phyloP scores from a whole-genome alignment of 2,888 invertebrate genomes.

The Choristoneura rosaceana region DNA sequence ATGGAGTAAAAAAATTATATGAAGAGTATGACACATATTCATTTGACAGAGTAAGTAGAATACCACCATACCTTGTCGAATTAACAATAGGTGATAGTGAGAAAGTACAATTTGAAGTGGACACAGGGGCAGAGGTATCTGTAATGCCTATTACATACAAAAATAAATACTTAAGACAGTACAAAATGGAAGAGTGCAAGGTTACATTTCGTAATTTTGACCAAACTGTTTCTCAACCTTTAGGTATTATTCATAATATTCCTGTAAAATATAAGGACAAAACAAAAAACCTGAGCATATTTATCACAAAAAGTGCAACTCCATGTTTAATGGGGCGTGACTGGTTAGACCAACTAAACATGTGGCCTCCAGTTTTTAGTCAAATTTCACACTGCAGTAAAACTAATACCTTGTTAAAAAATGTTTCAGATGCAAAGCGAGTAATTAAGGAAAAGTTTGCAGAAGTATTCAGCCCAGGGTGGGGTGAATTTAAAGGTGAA shows the following conservation, averaged over 20 bases:
- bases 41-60: conserved; percentile 4
- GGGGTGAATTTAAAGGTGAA: too few relatives aligned
- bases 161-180: background rate
- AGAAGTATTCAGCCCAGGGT: conserved; percentile 21
- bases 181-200: conserved; percentile 3
- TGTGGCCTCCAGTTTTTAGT: background rate
- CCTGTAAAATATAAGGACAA: background rate
- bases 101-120: conserved; percentile 23
- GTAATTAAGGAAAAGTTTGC: conserved; percentile 25
- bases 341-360: background rate
- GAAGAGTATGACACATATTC: conserved; percentile 16
- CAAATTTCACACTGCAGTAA: background rate
- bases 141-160: background rate
- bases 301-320: background rate
- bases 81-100: background rate
- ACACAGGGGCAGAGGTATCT: conserved; percentile 24
- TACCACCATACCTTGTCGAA: background rate
- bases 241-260: conserved; percentile 9
- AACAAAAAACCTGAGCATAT: background rate
- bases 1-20: background rate
- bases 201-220: background rate
- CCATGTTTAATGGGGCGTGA: background rate
- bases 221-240: conserved; percentile 1
- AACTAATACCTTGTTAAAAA: conserved; percentile 8
- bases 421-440: conserved; percentile 22